Base-by-base conservation (phyloP, 35 echinoderm and acorn worm species). In the Strongylocentrotus purpuratus region DNA sequence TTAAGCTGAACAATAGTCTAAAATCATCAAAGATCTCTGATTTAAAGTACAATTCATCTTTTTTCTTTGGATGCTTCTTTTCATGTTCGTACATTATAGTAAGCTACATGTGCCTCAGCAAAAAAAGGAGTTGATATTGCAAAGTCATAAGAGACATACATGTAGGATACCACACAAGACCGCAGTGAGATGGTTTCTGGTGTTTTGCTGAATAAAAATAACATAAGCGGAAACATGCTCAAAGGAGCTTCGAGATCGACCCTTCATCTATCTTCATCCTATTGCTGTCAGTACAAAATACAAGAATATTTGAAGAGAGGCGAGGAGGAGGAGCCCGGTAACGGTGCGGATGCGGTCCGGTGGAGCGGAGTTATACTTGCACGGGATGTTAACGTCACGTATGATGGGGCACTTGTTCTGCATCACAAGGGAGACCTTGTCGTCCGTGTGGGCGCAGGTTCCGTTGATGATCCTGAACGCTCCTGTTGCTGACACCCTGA, bases 401-500 rank as follows among this genome's bases (percentile, higher is more conserved):
- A 97, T 95, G 17, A 85, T 88, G 20, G 98, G 97, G 85, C 98
- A 99, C 46, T 97, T 97, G 33, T 96, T 95, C 71, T 96, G 94
- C 7, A 94, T 92, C 2, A 94, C 97, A 70, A 99, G 70, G 45
- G 97, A 95, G 52, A 93, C 60, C 18, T 95, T 95, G 58, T 97
- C 97, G 94, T 99, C 98, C 13, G 85, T 97, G 96, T 99, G 98
- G 18, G 96, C 98, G 91, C 98, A 99, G 7, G 98, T 98, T 18
- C 98, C 98, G 70, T 99, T 99, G 94, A 99, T 97, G 86, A 99
- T 99, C 0, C 98, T 89, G 96, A 99, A 99, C 28, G 98, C 98
- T 41, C 98, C 98, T 17, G 97, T 97, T 11, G 97, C 98, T 46
- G 98, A 96, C 14, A 99, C 95, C 86, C 98, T 99, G 92, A 78